Evolutionary conservation across 2,888 invertebrate species (phyloP), one percentile per base, ranked within the genome.

Genomic region (Psylliodes chrysocephalus): DNA sequence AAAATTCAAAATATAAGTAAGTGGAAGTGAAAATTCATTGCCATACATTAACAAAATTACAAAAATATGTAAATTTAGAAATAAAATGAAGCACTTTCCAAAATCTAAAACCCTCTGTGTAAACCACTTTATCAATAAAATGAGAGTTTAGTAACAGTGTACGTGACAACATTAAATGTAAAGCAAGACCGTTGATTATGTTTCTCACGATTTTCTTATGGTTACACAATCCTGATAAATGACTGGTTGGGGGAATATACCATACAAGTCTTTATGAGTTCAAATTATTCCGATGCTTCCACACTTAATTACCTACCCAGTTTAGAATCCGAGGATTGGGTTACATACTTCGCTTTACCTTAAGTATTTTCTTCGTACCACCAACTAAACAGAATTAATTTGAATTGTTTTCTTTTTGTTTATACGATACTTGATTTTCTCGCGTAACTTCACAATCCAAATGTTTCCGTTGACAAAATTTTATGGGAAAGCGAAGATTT

Each of bases 191-290:
- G 62, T 49, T 62, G 59, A 57, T 63, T 57, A 57, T 65, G 52
- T 65, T 44, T 44, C 65, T 40, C 59, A 49, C 52, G 60, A 62
- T 63, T 60, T 42, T 44, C 62, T 63, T 54, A 56, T 63, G 69
- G 71, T 53, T 68, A 71, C 57, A 64, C 60, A 69, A 72, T 69
- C 71, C 66, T 72, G 70, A 72, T 68, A 72, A 70, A 71, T 71
- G 52, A 66, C 44, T 42, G 63, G 38, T 25, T 42, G 51, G 54
- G 47, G 63, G 25, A n/a, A 54, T 46, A 47, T 40, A 54, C 28
- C 30, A 49, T 40, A 62, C 57, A 18, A 30, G 40, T 46, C 51
- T 52, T 52, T 28, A 28, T 28, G 56, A 30, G 25, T 54, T 60
- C 53, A 59, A 62, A 62, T 65, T 38, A 65, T 65, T 65, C 47